These are phyloP conservation scores for Liasis olivaceus DNA, from an alignment of 2,797 vertebrate species.

Conservation along the genomic window DNA sequence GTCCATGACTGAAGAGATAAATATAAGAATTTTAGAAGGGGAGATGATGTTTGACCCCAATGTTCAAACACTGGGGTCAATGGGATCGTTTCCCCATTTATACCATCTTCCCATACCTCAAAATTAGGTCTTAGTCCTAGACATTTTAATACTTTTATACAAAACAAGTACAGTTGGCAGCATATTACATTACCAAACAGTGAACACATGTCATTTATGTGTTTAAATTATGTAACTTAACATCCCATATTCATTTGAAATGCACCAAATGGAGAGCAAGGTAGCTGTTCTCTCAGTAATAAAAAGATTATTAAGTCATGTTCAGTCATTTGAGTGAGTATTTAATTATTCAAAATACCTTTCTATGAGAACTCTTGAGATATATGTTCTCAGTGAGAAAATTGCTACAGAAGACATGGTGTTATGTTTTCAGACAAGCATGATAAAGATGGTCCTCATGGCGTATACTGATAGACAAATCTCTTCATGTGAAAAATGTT, in stretches of 20 bases:
- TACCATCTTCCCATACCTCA: background rate
- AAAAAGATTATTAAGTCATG: background rate
- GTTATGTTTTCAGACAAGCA: background rate
- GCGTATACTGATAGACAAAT: background rate
- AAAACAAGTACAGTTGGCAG: background rate
- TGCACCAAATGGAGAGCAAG: background rate
- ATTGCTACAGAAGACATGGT: background rate
- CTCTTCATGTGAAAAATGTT: background rate
- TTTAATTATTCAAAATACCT: background rate
- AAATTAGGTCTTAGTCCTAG: background rate
- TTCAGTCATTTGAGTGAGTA: too few species aligned
- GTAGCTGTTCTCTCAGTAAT: background rate
- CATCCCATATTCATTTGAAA: background rate
- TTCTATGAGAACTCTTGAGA: background rate
- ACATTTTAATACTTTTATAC: background rate
- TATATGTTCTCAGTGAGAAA: background rate
- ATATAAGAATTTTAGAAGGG: background rate
- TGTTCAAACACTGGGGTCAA: background rate
- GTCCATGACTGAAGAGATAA: background rate
- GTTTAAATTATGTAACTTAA: background rate
- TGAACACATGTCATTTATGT: background rate
- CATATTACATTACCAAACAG: background rate
- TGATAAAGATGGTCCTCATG: background rate
- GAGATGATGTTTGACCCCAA: background rate
- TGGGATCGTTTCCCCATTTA: background rate